Evolutionary conservation across 2,797 vertebrate species (phyloP).

Genomic region (Poeciliopsis gracilis): DNA sequence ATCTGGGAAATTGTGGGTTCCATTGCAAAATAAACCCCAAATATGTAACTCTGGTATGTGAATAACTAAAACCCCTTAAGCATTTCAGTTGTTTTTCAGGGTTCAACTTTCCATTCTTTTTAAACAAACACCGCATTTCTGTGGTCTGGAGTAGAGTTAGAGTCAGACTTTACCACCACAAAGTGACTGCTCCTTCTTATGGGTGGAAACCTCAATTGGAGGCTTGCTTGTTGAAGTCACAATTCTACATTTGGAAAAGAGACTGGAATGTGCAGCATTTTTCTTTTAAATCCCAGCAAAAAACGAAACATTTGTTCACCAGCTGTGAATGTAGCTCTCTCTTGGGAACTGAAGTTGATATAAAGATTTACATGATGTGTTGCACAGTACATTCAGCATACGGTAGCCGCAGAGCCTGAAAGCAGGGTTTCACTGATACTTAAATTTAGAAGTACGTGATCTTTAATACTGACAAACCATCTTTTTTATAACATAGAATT

Average conservation of each 20-base stretch:
- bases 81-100: constrained; percentile 47
- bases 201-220: constrained; percentile 74
- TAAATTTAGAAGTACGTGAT: constrained; percentile 21
- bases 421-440: constrained; percentile 16
- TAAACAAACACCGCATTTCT: constrained; percentile 72
- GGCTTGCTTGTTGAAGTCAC: constrained; percentile 72
- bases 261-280: constrained; percentile 53
- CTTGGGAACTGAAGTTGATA: constrained; percentile 40
- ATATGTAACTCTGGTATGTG: constrained; percentile 18
- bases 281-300: constrained; percentile 32
- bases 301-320: constrained; percentile 42
- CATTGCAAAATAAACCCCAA: constrained; percentile 5
- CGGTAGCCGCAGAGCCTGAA: background rate
- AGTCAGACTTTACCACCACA: constrained; percentile 60
- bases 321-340: constrained; percentile 44
- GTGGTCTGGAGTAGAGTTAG: constrained; percentile 66
- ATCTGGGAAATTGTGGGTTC: background rate
- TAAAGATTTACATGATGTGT: constrained; percentile 41
- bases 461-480: constrained; percentile 39
- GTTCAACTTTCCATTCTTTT: constrained; percentile 44
- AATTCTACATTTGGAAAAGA: constrained; percentile 63
- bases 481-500: constrained; percentile 36
- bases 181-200: constrained; percentile 63
- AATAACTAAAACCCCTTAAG: constrained; percentile 33
- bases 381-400: constrained; percentile 34